Evolutionary conservation across 2,797 vertebrate species (phyloP).

Genomic region (Diplodus sargus): DNA sequence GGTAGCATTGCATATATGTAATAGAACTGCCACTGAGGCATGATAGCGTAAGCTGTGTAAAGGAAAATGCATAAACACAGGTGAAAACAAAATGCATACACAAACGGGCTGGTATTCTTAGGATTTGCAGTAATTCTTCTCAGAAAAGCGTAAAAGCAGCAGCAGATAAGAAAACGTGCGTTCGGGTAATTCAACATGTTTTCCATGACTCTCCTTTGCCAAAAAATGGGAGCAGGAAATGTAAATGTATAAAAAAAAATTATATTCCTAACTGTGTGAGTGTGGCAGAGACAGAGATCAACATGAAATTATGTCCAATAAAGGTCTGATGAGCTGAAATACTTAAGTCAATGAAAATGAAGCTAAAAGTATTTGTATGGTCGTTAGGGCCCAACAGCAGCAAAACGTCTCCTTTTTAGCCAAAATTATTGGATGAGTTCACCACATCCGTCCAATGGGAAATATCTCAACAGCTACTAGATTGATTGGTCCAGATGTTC

Average conservation of each 20-base stretch:
- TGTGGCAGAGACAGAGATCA: not conserved
- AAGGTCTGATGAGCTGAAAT: not conserved
- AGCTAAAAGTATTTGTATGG: not conserved
- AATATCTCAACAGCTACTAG: not conserved
- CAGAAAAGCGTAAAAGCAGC: not conserved
- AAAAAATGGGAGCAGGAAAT: not conserved
- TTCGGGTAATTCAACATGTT: not conserved
- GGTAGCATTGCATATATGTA: slow-evolving; percentile 37
- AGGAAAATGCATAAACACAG: slow-evolving; percentile 43
- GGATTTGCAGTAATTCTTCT: slow-evolving; percentile 13
- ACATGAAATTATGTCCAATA: not conserved
- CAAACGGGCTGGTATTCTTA: not conserved
- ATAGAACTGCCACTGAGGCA: slow-evolving; percentile 46
- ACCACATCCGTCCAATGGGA: not conserved
- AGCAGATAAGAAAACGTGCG: not conserved
- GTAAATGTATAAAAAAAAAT: slow-evolving; percentile 24
- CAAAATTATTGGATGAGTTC: not conserved
- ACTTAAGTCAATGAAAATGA: not conserved
- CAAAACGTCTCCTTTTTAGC: not conserved
- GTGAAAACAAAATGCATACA: slow-evolving; percentile 30
- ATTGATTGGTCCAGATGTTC: not conserved
- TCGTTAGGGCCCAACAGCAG: not conserved
- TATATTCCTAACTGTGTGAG: not conserved
- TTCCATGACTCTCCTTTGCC: not conserved
- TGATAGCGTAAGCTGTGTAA: slow-evolving; percentile 44